These are phyloP conservation scores for Lochmaea capreae DNA, from an alignment of 2,888 invertebrate genomes.

Conservation along the genomic window DNA sequence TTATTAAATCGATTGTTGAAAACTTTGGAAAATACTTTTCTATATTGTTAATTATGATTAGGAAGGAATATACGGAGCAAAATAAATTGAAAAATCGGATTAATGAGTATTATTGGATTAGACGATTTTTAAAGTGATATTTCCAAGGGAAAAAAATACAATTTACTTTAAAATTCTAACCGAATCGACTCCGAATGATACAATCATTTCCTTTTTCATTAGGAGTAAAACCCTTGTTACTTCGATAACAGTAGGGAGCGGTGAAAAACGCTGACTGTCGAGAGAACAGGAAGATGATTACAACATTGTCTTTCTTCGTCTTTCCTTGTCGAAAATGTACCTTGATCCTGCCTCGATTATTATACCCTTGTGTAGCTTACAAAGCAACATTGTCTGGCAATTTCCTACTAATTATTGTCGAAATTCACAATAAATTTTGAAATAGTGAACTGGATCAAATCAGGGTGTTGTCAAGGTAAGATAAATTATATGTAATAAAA, in stretches of 20 bases:
- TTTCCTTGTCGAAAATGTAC: conserved; percentile 44
- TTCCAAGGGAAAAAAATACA: conserved; percentile 22
- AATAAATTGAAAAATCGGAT: neutral
- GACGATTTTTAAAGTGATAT: conserved; percentile 23
- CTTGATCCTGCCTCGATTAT: conserved; percentile 38
- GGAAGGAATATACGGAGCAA: neutral
- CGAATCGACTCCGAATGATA: conserved; percentile 29
- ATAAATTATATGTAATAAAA: conserved; percentile 19
- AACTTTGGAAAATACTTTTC: neutral
- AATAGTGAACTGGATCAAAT: conserved; percentile 27
- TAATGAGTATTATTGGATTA: conserved; percentile 6
- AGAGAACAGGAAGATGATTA: conserved; percentile 37
- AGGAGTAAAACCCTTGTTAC: conserved; percentile 32
- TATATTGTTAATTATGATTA: too few relatives aligned
- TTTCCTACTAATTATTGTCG: conserved; percentile 39
- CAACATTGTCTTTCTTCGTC: conserved; percentile 42
- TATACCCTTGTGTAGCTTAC: conserved; percentile 37
- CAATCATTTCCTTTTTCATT: conserved; percentile 35
- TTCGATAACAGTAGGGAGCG: conserved; percentile 14
- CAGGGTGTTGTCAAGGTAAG: conserved; percentile 26
- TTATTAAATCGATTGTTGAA: neutral
- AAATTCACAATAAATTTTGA: conserved; percentile 36
- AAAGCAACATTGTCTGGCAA: conserved; percentile 38
- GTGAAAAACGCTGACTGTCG: conserved; percentile 42
- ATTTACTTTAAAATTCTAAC: conserved; percentile 28